Evolutionary conservation across 2,113 vertebrate genomes (phyloP), one percentile per base, ranked within the genome.

Genomic region (Cygnus buccinator): DNA sequence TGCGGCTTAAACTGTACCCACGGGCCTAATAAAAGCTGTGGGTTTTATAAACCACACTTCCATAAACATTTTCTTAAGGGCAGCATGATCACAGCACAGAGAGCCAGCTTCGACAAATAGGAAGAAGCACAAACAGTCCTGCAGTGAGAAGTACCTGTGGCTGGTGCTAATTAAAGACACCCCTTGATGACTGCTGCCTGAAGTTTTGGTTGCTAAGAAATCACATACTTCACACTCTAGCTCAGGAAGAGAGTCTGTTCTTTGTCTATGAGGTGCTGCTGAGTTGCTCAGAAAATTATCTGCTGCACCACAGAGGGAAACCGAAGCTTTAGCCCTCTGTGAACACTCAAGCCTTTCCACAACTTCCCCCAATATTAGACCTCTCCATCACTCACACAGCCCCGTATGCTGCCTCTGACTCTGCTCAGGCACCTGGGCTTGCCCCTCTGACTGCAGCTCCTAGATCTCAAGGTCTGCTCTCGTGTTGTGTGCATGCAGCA

Each of bases 121-220:
- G 68, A 92, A 82, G 87, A 85, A 90, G 80, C 75, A 78, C 58
- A 71, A 95, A 94, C 62, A 92, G 86, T 93, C 81, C 55, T 86
- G 62, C 58, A 54, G 37, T 59, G 70, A 97, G 66, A 74, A 92
- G 59, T 86, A 93, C 81, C 94, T 90, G 95, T 94, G 95, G 94
- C 85, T 91, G 94, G 75, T 84, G 29, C 66, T 92, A 94, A 94
- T 90, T 96, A 95, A 89, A 77, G 85, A 96, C 61, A 50, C 29
- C 20, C 67, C 46, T 70, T 84, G 52, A 89, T 94, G 93, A 87
- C 71, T 95, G 82, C 54, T 89, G 85, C 89, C 76, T 94, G 87
- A 65, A 72, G 48, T 72, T 41, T 35, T 3, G 3, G 54, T 11
- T 79, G 89, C 85, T 91, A 86, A 68, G 85, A 75, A 77, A 90